A percentile compares a stretch with the other conserved stretches of the same genome.
These are phyloP conservation scores for Ispidina lecontei DNA, from an alignment of 2,797 vertebrate genomes.

Conservation along the genomic window DNA sequence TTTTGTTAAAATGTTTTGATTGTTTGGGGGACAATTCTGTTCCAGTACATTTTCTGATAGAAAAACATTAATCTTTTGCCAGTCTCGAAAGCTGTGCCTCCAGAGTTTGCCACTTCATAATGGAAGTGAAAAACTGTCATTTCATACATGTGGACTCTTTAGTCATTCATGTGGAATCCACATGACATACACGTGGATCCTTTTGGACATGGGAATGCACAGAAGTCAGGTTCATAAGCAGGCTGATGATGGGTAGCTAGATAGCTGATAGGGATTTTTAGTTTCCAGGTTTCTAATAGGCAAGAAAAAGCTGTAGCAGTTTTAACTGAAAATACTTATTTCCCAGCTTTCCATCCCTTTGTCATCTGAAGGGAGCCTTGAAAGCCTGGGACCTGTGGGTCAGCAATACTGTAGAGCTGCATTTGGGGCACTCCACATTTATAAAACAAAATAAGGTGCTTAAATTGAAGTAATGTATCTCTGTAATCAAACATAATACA, in stretches of 20 bases:
- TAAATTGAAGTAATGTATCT: not conserved
- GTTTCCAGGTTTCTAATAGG: not conserved
- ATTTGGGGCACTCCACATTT: not conserved
- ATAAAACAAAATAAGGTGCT: not conserved
- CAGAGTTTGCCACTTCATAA: not conserved
- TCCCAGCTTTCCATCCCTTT: not conserved
- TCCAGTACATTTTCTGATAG: not conserved
- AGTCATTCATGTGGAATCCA: too few species aligned
- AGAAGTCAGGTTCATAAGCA: not conserved
- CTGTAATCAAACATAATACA: not conserved
- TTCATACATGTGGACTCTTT: not conserved
- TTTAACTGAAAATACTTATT: not conserved
- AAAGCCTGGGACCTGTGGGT: not conserved
- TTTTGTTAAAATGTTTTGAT: not conserved
- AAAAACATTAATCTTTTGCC: not conserved
- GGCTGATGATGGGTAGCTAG: not conserved
- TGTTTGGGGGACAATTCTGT: not conserved
- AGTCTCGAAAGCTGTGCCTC: not conserved
- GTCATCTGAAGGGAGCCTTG: not conserved
- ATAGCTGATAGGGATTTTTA: not conserved
- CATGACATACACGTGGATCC: not conserved
- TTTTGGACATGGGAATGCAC: not conserved
- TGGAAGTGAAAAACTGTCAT: not conserved
- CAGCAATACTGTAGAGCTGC: not conserved
- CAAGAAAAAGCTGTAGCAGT: not conserved